Evolutionary conservation across 2,797 vertebrate genomes (phyloP), one percentile per base, ranked within the genome.

Genomic region (Chloroceryle inda): DNA sequence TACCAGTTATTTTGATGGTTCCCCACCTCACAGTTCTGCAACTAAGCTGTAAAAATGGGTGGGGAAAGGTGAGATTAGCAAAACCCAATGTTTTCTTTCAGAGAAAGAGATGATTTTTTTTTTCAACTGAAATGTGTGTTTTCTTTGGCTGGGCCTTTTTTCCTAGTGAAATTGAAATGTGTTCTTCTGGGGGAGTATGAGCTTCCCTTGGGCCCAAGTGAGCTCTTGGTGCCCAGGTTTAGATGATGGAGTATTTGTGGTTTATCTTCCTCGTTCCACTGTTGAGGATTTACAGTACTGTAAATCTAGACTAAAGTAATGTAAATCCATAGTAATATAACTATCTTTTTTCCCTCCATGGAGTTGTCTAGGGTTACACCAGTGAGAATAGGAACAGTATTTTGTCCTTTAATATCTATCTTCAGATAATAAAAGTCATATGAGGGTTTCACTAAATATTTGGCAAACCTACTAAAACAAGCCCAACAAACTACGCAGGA

Each of bases 381-480:
- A 87, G 11, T 55, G 35, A 88, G 86, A 92, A 68, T 89, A 89
- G 88, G 93, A 96, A 77, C 56, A 91, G 68, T 68, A 85, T 96
- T 95, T 96, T 81, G 67, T 77, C 93, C 80, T 89, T 95, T 97
- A 96, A 92, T 95, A 93, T 95, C 93, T 95, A 82, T 87, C 78
- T 95, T 58, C 61, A 93, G 66, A 92, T 95, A 97, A 97, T 96
- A 94, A 83, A 95, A 96, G 64, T 96, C 96, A 95, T 96, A 96
- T 96, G 96, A 90, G 53, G 53, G 88, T 94, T 95, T 97, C 90
- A 85, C 92, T 95, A 96, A 96, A 97, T 96, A 96, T 96, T 97
- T 97, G 96, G 96, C 97, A 97, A 96, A 94, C 88, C 85, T 80
- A 95, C 91, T 95, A 94, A 96, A 97, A 96, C 95, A 96, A 96